A percentile compares a stretch with the other conserved stretches of the same genome.
These are phyloP conservation scores for Taphrorychus bicolor DNA, from an alignment of 2,888 invertebrate genomes.

Conservation along the genomic window DNA sequence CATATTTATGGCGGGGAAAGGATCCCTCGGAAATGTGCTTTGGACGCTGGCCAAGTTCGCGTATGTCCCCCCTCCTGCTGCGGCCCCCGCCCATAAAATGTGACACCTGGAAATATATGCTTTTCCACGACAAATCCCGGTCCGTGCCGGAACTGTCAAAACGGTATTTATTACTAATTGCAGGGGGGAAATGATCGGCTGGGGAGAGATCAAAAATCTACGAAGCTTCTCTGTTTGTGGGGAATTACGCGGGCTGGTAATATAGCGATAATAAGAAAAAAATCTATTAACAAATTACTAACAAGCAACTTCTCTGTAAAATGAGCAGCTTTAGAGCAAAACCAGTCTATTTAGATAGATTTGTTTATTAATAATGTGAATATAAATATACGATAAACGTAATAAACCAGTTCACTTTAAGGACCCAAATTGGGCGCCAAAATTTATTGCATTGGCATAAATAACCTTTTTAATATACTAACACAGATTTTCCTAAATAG, in stretches of 20 bases:
- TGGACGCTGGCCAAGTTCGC: constrained; percentile 24
- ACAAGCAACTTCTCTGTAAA: background rate
- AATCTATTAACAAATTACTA: background rate
- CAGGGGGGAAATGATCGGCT: background rate
- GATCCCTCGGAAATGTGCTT: constrained; percentile 21
- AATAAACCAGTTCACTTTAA: too few relatives aligned
- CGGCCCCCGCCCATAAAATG: constrained; percentile 1
- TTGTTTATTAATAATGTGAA: too few relatives aligned
- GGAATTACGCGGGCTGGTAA: too few relatives aligned
- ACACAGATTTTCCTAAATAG: too few relatives aligned
- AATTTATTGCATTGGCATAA: too few relatives aligned
- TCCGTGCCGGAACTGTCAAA: background rate
- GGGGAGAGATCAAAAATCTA: background rate
- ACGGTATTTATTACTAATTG: constrained; percentile 5
- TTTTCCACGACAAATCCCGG: constrained; percentile 12
- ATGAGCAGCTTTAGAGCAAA: too few relatives aligned
- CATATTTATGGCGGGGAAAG: constrained; percentile 28
- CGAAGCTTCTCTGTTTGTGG: background rate
- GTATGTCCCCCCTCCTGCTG: too few relatives aligned
- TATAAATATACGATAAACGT: too few relatives aligned
- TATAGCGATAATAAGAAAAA: background rate
- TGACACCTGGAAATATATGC: constrained; percentile 24
- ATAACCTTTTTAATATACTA: too few relatives aligned
- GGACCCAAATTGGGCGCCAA: too few relatives aligned
- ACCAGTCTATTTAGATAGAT: too few relatives aligned